These are phyloP conservation scores for Maconellicoccus hirsutus DNA, from an alignment of 1,140 invertebrate species.

Conservation along the genomic window DNA sequence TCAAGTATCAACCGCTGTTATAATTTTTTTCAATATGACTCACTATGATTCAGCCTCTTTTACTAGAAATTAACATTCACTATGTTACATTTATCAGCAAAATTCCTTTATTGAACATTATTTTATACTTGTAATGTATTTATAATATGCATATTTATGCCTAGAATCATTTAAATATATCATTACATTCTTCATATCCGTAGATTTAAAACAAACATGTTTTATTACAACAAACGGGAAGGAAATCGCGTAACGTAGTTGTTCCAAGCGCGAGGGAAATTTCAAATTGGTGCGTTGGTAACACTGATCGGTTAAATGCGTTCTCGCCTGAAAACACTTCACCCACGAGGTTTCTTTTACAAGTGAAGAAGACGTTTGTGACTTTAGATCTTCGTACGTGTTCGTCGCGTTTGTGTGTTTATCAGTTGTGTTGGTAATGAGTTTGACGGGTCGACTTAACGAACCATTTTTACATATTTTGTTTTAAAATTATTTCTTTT, in stretches of 20 bases:
- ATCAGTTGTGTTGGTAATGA: background rate
- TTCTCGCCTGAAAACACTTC: conserved; percentile 13
- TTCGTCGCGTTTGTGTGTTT: background rate
- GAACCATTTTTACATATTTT: conserved; percentile 2
- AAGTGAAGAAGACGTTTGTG: conserved; percentile 14
- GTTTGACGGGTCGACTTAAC: conserved; percentile 1
- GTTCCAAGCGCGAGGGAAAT: background rate
- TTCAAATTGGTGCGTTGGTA: background rate
- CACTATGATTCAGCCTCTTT: background rate
- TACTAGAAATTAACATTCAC: background rate
- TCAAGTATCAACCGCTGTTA: background rate
- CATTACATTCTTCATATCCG: too few relatives aligned
- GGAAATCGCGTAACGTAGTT: background rate
- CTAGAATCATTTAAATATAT: too few relatives aligned
- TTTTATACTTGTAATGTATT: too few relatives aligned
- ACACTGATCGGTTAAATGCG: conserved; percentile 1
- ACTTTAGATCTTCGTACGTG: conserved; percentile 14
- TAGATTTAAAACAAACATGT: too few relatives aligned
- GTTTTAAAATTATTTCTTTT: background rate
- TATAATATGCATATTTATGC: too few relatives aligned
- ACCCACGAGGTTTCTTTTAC: conserved; percentile 20
- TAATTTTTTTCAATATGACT: background rate
- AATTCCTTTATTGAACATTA: too few relatives aligned
- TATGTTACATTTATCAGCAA: too few relatives aligned
- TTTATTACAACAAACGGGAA: too few relatives aligned